phyloP scores from a whole-genome alignment of 2,797 vertebrate genomes.

The Spinibarbus caldwelli region DNA sequence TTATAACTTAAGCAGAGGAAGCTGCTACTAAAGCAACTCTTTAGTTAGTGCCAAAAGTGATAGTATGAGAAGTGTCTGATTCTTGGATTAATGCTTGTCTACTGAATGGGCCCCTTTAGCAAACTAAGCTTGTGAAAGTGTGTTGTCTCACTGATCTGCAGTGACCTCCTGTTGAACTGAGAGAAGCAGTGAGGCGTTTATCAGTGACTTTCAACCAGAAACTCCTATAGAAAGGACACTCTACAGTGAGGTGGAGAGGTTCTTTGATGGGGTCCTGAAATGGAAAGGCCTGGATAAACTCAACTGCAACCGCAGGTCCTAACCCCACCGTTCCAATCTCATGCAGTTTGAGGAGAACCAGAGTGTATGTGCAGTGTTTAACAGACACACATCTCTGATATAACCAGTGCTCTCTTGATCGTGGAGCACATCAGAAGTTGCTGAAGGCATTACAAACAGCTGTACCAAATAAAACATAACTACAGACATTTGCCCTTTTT shows the following conservation, averaged over 20 bases:
- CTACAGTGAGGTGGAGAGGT: not conserved
- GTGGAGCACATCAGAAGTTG: not conserved
- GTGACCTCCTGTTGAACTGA: no score
- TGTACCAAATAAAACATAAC: slow-evolving; percentile 26
- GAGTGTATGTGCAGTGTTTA: not conserved
- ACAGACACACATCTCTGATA: not conserved
- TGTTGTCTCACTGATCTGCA: no score
- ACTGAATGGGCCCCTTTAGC: not conserved
- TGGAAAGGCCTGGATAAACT: slow-evolving; percentile 7
- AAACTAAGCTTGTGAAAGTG: not conserved
- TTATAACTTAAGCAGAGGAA: not conserved
- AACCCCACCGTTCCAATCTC: not conserved
- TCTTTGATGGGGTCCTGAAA: slow-evolving; percentile 3
- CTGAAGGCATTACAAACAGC: slow-evolving; percentile 13
- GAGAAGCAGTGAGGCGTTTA: slow-evolving; percentile 14
- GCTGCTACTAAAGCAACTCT: not conserved
- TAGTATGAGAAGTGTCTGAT: not conserved
- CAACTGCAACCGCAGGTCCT: not conserved
- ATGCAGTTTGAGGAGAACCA: not conserved
- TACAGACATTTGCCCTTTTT: not conserved
- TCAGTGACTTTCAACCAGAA: not conserved
- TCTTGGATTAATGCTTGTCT: not conserved
- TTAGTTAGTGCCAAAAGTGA: not conserved
- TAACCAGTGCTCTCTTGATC: not conserved
- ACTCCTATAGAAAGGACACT: not conserved